These are phyloP conservation scores for Epinephelus fuscoguttatus DNA, from an alignment of 2,113 vertebrate genomes.

Conservation along the genomic window DNA sequence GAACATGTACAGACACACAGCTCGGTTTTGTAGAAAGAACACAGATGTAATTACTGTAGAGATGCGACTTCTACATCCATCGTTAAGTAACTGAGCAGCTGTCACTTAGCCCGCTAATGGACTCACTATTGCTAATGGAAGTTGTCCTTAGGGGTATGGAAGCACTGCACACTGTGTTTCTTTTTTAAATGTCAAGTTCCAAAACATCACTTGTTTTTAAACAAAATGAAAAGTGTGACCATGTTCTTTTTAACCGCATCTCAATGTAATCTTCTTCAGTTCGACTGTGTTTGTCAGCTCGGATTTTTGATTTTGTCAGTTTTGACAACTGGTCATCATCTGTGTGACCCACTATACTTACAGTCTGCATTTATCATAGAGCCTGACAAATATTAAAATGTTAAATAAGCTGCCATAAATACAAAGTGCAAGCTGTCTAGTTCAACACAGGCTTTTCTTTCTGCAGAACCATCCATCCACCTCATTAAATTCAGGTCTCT, in stretches of 20 bases:
- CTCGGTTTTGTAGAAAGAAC: constrained; percentile 22
- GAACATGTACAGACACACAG: not conserved
- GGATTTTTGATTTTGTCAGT: not conserved
- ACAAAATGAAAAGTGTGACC: not conserved
- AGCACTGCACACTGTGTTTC: not conserved
- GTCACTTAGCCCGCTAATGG: constrained; percentile 68
- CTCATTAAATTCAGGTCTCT: not conserved
- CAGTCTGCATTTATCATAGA: not conserved
- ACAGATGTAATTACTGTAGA: constrained; percentile 59
- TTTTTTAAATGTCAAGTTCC: constrained; percentile 18
- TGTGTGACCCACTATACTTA: not conserved
- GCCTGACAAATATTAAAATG: not conserved
- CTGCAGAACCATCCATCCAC: not conserved
- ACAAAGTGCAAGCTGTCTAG: not conserved
- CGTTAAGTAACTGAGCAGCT: constrained; percentile 69
- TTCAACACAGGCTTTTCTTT: not conserved
- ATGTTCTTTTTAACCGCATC: not conserved
- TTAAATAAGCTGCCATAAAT: not conserved
- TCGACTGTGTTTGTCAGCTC: not conserved
- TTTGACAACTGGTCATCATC: not conserved
- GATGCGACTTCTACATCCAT: constrained; percentile 44
- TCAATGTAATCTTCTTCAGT: not conserved
- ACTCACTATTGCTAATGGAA: constrained; percentile 64
- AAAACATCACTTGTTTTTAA: not conserved
- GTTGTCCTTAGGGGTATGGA: constrained; percentile 37